Evolutionary conservation across 2,888 invertebrate genomes (phyloP).

Genomic region (Drosophila robusta): DNA sequence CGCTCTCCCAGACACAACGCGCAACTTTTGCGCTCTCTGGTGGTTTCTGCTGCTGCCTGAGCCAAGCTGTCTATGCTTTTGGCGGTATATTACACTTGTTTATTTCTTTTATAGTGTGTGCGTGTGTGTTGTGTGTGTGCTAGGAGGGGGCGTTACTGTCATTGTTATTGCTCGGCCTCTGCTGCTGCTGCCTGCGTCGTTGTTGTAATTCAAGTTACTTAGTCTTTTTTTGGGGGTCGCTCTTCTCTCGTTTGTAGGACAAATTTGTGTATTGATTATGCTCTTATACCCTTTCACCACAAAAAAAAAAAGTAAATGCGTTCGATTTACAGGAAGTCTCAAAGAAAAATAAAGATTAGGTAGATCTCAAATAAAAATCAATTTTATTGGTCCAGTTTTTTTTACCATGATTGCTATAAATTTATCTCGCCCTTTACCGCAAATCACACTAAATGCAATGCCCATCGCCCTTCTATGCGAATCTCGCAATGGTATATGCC

Average conservation of each 20-base stretch:
- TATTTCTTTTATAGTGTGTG: constrained; percentile 50
- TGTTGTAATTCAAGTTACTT: constrained; percentile 55
- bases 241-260: constrained; percentile 77
- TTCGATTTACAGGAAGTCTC: background rate
- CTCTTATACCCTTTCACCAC: constrained; percentile 27
- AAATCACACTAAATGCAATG: too few relatives aligned
- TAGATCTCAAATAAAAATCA: too few relatives aligned
- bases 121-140: constrained; percentile 24
- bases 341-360: too few relatives aligned
- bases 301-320: background rate
- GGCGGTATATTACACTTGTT: constrained; percentile 76
- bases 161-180: constrained; percentile 65
- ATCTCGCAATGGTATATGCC: background rate
- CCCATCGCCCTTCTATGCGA: background rate
- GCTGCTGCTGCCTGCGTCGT: constrained; percentile 25
- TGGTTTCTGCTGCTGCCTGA: constrained; percentile 53
- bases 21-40: constrained; percentile 43
- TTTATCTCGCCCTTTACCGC: background rate
- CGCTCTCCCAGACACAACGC: constrained; percentile 60
- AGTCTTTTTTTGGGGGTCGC: constrained; percentile 63
- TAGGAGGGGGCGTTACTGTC: constrained; percentile 73
- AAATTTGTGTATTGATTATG: constrained; percentile 82
- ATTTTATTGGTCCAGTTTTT: too few relatives aligned
- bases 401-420: background rate
- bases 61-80: constrained; percentile 82